phyloP scores from a whole-genome alignment of 2,113 vertebrate species.

The Athene noctua region DNA sequence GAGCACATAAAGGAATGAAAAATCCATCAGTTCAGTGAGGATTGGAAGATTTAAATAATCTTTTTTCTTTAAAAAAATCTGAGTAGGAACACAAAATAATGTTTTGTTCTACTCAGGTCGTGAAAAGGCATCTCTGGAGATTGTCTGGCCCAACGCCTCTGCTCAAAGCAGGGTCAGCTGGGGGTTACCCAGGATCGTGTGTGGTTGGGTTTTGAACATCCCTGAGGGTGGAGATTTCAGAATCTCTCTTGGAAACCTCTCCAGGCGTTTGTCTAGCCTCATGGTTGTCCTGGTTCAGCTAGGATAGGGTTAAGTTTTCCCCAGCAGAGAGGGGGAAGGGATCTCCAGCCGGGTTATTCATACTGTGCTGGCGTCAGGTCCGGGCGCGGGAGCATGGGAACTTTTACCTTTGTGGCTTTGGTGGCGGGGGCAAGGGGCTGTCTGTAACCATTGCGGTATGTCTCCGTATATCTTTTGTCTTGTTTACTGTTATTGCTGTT shows the following conservation, averaged over 20 bases:
- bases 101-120: background rate
- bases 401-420: no score
- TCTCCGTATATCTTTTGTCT: no score
- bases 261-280: background rate
- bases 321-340: no score
- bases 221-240: background rate
- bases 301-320: no score
- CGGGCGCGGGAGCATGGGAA: no score
- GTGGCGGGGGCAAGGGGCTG: no score
- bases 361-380: no score
- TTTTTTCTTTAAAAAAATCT: background rate
- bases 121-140: background rate
- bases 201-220: background rate
- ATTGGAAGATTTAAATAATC: background rate
- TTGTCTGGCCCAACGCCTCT: no score
- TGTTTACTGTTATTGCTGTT: no score
- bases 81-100: background rate
- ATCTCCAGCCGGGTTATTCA: no score
- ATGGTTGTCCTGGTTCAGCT: no score
- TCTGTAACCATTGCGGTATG: no score
- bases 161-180: background rate
- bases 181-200: background rate
- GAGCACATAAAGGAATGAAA: background rate
- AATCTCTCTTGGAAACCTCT: background rate
- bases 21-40: background rate